Evolutionary conservation across 2,888 invertebrate genomes (phyloP), one percentile per base, ranked within the genome.

Genomic region (Trissolcus japonicus): DNA sequence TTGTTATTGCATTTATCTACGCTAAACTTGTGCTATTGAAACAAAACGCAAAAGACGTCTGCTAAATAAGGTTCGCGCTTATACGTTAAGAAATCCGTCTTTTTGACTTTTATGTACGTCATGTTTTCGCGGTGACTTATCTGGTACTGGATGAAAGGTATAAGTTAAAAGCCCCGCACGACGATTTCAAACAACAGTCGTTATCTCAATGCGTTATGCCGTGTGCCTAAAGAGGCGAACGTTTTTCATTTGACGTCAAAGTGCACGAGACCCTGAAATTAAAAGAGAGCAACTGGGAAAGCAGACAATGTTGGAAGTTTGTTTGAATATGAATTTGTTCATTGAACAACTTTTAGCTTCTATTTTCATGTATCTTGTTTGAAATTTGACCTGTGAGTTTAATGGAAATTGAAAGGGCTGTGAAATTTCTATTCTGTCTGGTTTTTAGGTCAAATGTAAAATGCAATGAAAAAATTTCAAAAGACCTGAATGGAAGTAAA

Each of bases 101-200:
- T 46, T 46, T 14, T 14, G 1, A 40, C 51, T 16, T 50, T 61
- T 51, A 29, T 35, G n/a, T 17, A 19, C 16, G 1, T 35, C 35
- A 11, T 7, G 9, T 54, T 46, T 46, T 14, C 2, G 1, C 46
- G n/a, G 1, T 46, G 46, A 16, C 7, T 16, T 16, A 14, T 14
- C 16, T 16, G 46, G 1, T 11, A 16, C 14, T 0, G 0, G 1
- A 46, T 46, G 1, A 16, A 14, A 13, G 51, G 21, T 14, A 51
- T n/a, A 25, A 53, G 41, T 53, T 62, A 53, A 62, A 62, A 62
- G 62, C 62, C 3, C 11, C 25, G 16, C 25, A 53, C 53, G 11
- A 62, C 53, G 43, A 53, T 62, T 62, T 51, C 17, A 19, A 41
- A 62, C 40, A 53, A 17, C 35, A 19, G 50, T 51, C 60, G 51